Conservation (phyloP, 2,797 vertebrate species). For the Anabacerthia variegaticeps region DNA sequence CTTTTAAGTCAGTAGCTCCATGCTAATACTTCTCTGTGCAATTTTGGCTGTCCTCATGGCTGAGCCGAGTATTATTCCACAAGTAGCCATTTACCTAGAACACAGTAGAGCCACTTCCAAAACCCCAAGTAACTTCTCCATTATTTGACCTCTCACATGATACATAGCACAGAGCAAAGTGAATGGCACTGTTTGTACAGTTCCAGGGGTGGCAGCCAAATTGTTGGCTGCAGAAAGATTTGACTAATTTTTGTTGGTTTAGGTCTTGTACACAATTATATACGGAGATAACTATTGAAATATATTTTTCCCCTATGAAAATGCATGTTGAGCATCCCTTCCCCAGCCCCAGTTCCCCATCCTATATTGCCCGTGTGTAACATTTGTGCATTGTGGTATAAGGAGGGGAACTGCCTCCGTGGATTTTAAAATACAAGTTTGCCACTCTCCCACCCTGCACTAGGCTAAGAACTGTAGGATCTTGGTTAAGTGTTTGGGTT, state of each 20-base stretch:
- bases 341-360: neutral
- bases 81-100: neutral
- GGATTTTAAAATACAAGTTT: neutral
- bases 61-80: neutral
- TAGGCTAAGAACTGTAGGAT: neutral
- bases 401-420: neutral
- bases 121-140: neutral
- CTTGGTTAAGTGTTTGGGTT: neutral
- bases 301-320: neutral
- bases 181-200: neutral
- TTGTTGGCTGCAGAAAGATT: neutral
- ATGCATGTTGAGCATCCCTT: neutral
- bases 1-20: neutral
- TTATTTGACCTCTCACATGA: neutral
- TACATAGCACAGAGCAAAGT: neutral
- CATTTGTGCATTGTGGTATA: neutral
- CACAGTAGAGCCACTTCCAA: neutral
- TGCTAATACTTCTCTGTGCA: rapidly evolving
- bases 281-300: neutral
- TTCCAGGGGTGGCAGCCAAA: neutral
- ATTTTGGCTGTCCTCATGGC: rapidly evolving
- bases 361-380: neutral
- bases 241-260: neutral
- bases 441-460: neutral
- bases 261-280: neutral